These are phyloP conservation scores for Teleogryllus oceanicus DNA, from an alignment of 2,888 invertebrate species.

Conservation along the genomic window DNA sequence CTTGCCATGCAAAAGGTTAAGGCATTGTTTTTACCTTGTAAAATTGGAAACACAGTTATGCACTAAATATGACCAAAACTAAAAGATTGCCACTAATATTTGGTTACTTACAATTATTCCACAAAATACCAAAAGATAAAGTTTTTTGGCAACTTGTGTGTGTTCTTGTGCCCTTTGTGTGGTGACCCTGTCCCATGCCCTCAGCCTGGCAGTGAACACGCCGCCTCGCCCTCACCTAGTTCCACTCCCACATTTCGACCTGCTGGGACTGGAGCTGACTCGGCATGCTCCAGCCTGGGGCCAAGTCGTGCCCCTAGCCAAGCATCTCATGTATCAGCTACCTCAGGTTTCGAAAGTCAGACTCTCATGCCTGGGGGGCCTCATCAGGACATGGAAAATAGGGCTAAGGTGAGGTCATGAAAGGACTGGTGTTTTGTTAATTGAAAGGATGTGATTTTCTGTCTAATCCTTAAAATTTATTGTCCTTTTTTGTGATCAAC, in stretches of 20 bases:
- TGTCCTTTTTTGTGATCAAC: too few species aligned
- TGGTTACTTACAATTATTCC: too few species aligned
- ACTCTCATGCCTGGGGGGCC: neutral
- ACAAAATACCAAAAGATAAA: too few species aligned
- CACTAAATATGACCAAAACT: too few species aligned
- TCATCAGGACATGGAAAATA: conserved; percentile 25
- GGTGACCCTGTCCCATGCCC: conserved; percentile 5
- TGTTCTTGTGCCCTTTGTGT: conserved; percentile 20
- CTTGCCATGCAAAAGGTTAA: too few species aligned
- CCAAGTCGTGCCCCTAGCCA: conserved; percentile 53
- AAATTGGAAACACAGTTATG: too few species aligned
- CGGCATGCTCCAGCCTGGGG: conserved; percentile 51
- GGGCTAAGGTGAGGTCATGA: conserved; percentile 1
- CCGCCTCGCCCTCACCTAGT: conserved; percentile 35
- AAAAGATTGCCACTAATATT: too few species aligned
- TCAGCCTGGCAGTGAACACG: neutral
- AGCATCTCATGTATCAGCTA: conserved; percentile 49
- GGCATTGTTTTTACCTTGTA: too few species aligned
- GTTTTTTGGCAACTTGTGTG: neutral
- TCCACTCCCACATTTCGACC: conserved; percentile 41
- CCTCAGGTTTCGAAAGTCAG: conserved; percentile 41
- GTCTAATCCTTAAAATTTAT: too few species aligned
- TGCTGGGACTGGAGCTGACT: conserved; percentile 46
- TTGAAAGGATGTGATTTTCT: too few species aligned
- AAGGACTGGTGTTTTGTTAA: too few species aligned